Evolutionary conservation across 2,113 vertebrate species (phyloP).

Genomic region (Pelvicachromis taeniatus): DNA sequence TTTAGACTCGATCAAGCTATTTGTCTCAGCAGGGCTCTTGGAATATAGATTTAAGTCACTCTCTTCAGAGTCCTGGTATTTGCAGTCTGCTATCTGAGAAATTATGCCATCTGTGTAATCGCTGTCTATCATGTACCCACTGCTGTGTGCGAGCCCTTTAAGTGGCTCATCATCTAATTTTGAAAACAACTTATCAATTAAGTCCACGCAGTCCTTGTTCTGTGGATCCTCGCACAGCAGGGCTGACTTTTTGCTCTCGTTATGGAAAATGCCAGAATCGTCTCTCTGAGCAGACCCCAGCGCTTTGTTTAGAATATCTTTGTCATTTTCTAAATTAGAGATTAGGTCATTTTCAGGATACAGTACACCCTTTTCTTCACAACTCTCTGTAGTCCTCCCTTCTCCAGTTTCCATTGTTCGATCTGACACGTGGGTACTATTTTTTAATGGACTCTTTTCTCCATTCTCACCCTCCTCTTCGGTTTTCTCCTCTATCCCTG

Average conservation of each 20-base stretch:
- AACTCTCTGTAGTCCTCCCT: neutral
- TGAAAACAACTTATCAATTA: slow-evolving; percentile 66
- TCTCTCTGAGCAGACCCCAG: slow-evolving; percentile 44
- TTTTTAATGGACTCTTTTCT: slow-evolving; percentile 35
- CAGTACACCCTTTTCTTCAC: neutral
- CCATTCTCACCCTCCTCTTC: slow-evolving; percentile 65
- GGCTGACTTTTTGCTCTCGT: slow-evolving; percentile 21
- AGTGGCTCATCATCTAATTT: slow-evolving; percentile 62
- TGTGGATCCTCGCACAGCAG: slow-evolving; percentile 21
- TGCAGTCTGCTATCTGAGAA: slow-evolving; percentile 52
- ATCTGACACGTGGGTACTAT: neutral
- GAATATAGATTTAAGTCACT: slow-evolving; percentile 33
- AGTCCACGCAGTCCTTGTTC: slow-evolving; percentile 53
- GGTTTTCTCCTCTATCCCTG: slow-evolving; percentile 75
- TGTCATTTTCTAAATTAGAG: neutral
- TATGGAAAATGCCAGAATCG: slow-evolving; percentile 51
- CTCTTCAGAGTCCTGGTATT: slow-evolving; percentile 28
- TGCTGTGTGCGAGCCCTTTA: slow-evolving; percentile 35
- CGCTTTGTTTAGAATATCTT: slow-evolving; percentile 24
- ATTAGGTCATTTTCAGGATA: neutral
- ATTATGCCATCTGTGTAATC: slow-evolving; percentile 50
- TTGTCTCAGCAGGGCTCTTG: slow-evolving; percentile 30
- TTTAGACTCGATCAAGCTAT: slow-evolving; percentile 22
- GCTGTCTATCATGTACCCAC: slow-evolving; percentile 31
- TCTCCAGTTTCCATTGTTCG: neutral